phyloP scores from a whole-genome alignment of 2,888 invertebrate species.

The Alloplasta piceator region DNA sequence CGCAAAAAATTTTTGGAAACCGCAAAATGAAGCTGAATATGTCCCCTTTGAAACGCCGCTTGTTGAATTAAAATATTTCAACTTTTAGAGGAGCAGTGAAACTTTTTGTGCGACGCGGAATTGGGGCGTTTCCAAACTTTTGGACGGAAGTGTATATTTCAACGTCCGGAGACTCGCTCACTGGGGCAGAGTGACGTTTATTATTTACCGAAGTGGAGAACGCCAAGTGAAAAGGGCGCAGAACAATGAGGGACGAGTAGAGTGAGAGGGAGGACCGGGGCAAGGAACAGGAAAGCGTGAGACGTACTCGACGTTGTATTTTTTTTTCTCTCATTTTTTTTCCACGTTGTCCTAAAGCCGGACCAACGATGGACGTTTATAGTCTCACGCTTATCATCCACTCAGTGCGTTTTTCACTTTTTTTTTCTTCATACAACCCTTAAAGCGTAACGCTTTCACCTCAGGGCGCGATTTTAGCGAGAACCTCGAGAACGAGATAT shows the following conservation, averaged over 20 bases:
- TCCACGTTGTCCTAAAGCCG: constrained; percentile 52
- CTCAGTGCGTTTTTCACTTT: constrained; percentile 7
- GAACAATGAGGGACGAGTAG: constrained; percentile 68
- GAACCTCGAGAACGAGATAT: too few species aligned
- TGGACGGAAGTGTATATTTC: too few species aligned
- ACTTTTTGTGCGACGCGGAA: too few species aligned
- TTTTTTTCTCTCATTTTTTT: constrained; percentile 47
- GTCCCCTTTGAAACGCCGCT: too few species aligned
- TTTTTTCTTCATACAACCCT: constrained; percentile 19
- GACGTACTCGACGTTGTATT: constrained; percentile 59
- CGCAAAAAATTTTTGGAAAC: too few species aligned
- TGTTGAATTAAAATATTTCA: too few species aligned
- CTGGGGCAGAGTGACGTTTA: constrained; percentile 72
- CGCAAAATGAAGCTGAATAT: too few species aligned
- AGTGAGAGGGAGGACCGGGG: too few species aligned
- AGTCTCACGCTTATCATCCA: constrained; percentile 66
- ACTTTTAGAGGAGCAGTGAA: too few species aligned
- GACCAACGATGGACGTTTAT: constrained; percentile 73
- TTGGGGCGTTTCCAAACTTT: too few species aligned
- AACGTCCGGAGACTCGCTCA: constrained; percentile 57
- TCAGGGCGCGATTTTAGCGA: constrained; percentile 2
- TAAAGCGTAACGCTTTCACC: constrained; percentile 5
- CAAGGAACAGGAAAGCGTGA: constrained; percentile 55
- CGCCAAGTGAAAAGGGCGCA: constrained; percentile 42
- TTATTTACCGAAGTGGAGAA: constrained; percentile 73